Evolutionary conservation across 2,888 invertebrate genomes (phyloP), one percentile per base, ranked within the genome.

Genomic region (Pandemis corylana): DNA sequence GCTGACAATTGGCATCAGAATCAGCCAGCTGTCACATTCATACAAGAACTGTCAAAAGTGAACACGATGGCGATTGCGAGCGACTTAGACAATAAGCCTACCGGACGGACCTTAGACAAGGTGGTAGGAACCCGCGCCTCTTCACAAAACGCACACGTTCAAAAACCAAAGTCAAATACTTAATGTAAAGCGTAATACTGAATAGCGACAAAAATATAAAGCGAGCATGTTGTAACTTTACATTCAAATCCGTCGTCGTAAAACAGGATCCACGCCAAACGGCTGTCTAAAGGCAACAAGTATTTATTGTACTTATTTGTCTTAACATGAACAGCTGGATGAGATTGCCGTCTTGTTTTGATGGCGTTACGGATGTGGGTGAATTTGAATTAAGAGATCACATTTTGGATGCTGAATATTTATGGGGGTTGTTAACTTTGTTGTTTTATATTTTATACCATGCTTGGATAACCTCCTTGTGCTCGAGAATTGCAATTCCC

Each of bases 271-370:
- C 71, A 62, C 59, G 65, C 64, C 51, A 69, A 74, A 75, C 46
- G 67, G 53, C 69, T 70, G 74, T 69, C 68, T 68, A 49, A 59
- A 67, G 68, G 72, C 72, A 72, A 71, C 75, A 67, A 71, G 75
- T 75, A 71, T 75, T 75, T 75, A 75, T 75, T 75, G 66, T 71
- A 56, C 75, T 71, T 71, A 75, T 75, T 75, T 67, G 71, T 75
- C 71, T 75, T 46, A 66, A 75, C 75, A 67, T 63, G 71, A 70
- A 53, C 66, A 69, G 51, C 69, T 66, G 61, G 65, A 69, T 66
- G 70, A 74, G 74, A 74, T 74, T 66, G 59, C 70, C 13, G 69
- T 74, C 68, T 12, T 73, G 64, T 73, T 73, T 49, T 69, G 68
- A 73, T 73, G 68, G 41, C 28, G 63, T 67, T 66, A 44, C 61